Percentiles rank a stretch among this genome's conserved stretches.
These are phyloP conservation scores for Metellina segmentata DNA, from an alignment of 2,888 invertebrate species.

Conservation along the genomic window DNA sequence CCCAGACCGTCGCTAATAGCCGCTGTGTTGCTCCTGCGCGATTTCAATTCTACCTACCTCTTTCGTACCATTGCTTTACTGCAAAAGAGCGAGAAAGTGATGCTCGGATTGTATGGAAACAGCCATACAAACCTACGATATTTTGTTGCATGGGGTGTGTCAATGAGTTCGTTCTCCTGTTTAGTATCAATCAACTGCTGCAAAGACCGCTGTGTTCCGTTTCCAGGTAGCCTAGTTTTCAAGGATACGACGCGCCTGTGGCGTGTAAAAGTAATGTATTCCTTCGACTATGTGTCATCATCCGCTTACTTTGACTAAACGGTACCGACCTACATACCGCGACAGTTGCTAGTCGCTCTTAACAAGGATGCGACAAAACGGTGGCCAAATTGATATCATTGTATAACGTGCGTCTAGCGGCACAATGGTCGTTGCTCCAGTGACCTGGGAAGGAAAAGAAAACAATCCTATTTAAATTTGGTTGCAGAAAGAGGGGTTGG, in stretches of 20 bases:
- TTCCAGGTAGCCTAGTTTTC: not conserved
- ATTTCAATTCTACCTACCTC: too few species aligned
- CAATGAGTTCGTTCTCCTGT: too few species aligned
- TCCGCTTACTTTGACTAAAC: slow-evolving; percentile 26
- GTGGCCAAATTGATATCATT: slow-evolving; percentile 33
- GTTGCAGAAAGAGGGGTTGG: too few species aligned
- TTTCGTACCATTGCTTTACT: too few species aligned
- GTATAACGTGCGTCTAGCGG: not conserved
- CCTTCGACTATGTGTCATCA: slow-evolving; percentile 2
- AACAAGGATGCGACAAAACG: slow-evolving; percentile 39
- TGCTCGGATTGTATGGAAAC: too few species aligned
- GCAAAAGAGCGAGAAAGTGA: too few species aligned
- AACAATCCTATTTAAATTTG: too few species aligned
- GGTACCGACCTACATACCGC: slow-evolving; percentile 29
- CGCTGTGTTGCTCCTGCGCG: too few species aligned
- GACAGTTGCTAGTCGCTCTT: not conserved
- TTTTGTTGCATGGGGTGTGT: too few species aligned
- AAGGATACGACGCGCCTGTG: not conserved
- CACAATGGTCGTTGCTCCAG: slow-evolving; percentile 33
- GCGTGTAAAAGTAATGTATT: not conserved
- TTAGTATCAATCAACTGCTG: too few species aligned
- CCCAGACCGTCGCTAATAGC: too few species aligned
- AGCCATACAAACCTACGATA: too few species aligned
- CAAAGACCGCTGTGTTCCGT: not conserved
- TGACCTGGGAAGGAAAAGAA: slow-evolving; percentile 43